Conservation (phyloP, 2,113 vertebrate genomes). For the Spermophilus dauricus region DNA sequence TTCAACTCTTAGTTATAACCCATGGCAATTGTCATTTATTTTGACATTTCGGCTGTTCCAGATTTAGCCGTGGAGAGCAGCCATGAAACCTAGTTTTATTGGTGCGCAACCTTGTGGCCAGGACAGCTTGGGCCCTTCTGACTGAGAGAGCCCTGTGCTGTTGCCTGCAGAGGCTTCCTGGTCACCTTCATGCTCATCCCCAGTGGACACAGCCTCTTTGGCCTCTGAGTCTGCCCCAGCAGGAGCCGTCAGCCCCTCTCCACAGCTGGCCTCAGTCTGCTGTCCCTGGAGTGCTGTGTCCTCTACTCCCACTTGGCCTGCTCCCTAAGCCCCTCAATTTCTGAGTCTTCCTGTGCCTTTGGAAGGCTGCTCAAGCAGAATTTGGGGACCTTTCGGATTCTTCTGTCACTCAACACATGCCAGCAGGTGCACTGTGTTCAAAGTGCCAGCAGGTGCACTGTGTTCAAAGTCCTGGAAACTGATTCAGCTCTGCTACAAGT, state of each 20-base stretch:
- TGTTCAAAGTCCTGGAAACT: neutral
- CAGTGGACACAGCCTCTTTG: too few species aligned
- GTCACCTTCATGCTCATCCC: too few species aligned
- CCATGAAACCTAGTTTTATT: too few species aligned
- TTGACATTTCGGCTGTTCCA: neutral
- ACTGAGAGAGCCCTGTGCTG: neutral
- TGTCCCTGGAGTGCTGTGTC: neutral
- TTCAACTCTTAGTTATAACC: neutral
- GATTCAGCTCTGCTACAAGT: too few species aligned
- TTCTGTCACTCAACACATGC: too few species aligned
- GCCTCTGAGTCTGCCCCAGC: too few species aligned
- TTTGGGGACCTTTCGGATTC: too few species aligned
- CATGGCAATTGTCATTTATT: neutral
- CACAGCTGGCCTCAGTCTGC: too few species aligned
- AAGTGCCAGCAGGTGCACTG: fast-evolving
- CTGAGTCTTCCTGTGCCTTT: neutral
- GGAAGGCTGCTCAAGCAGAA: neutral
- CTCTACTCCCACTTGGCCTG: too few species aligned
- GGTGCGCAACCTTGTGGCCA: too few species aligned
- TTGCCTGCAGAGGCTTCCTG: too few species aligned
- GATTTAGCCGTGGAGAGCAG: neutral
- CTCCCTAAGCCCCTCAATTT: neutral
- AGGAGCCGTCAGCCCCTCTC: too few species aligned
- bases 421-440: fast-evolving
- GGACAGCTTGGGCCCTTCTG: neutral